These are phyloP conservation scores for Drosophila bifasciata DNA, from an alignment of 1,140 invertebrate species.

Conservation along the genomic window DNA sequence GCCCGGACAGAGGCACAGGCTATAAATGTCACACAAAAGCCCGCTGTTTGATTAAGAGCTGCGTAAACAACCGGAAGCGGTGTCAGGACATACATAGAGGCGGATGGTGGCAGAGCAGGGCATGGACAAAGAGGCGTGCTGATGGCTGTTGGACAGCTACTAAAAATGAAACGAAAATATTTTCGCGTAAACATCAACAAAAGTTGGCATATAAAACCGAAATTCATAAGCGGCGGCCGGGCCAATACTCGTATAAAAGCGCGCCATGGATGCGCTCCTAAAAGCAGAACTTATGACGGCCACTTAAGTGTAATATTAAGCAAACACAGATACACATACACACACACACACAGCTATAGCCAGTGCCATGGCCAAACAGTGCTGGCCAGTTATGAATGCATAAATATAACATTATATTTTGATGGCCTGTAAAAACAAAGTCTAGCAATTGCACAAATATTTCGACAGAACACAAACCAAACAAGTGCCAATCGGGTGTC, in stretches of 20 bases:
- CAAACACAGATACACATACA: not conserved
- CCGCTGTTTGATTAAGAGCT: constrained; percentile 70
- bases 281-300: constrained; percentile 32
- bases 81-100: not conserved
- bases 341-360: constrained; percentile 23
- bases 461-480: constrained; percentile 29
- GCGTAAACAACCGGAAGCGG: constrained; percentile 58
- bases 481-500: constrained; percentile 22
- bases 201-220: constrained; percentile 47
- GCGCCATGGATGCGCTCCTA: constrained; percentile 1
- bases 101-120: not conserved
- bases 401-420: constrained; percentile 47
- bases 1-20: not conserved
- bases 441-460: constrained; percentile 48
- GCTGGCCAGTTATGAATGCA: constrained; percentile 28
- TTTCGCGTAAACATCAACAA: constrained; percentile 69
- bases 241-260: constrained; percentile 38
- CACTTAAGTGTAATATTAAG: constrained; percentile 41
- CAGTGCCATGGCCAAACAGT: too few species aligned
- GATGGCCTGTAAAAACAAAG: constrained; percentile 39
- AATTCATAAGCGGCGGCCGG: constrained; percentile 55
- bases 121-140: not conserved
- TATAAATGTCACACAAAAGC: constrained; percentile 66
- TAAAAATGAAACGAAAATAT: constrained; percentile 77
- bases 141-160: constrained; percentile 15